Base-by-base conservation (phyloP, 2,888 invertebrate species). In the Nomada fucata region DNA sequence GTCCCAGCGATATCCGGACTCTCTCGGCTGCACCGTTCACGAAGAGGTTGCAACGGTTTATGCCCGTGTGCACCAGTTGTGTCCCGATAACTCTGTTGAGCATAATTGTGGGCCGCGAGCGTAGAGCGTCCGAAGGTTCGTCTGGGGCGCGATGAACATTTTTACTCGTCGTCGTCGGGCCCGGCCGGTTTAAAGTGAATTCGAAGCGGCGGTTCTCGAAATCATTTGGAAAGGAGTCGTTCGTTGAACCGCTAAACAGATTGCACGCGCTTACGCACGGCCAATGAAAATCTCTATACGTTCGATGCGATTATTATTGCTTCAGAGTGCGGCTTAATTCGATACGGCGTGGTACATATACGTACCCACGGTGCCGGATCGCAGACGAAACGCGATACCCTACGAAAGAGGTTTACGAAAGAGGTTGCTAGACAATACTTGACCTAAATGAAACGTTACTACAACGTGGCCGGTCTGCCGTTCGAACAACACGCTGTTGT, bases 321-420 rank as follows among this genome's bases (percentile, higher is more conserved):
- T 53, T 23, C 59, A 44, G 67, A 53, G 26, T 36, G 61, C 18
- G 59, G 65, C 47, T 74, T 20, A 63, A 77, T 82, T 73, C n/a
- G 72, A 67, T 57, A 44, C 3, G 78, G 68, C 42, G 52, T n/a
- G 63, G 53, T 64, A 47, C 36, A 36, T 7, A 36, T 7, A 7
- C 36, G 52, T 63, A 61, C 26, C 26, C 50, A 23, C 20, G 61
- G 71, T 36, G 68, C 47, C 70, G 55, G 80, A 75, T 88, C 78
- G 67, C 67, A 59, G 68, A 76, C 75, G 85, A 84, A 88, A 88
- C 75, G 63, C 87, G 86, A 88, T 88, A 88, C 85, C 86, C 83
- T 71, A 82, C 74, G 86, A 86, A 82, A 36, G 36, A 36, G 84
- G 86, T 90, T 91, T 88, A 82, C 76, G 86, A 85, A 84, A 91